Evolutionary conservation across 1,140 invertebrate species (phyloP).

Genomic region (Megalonaias nervosa): DNA sequence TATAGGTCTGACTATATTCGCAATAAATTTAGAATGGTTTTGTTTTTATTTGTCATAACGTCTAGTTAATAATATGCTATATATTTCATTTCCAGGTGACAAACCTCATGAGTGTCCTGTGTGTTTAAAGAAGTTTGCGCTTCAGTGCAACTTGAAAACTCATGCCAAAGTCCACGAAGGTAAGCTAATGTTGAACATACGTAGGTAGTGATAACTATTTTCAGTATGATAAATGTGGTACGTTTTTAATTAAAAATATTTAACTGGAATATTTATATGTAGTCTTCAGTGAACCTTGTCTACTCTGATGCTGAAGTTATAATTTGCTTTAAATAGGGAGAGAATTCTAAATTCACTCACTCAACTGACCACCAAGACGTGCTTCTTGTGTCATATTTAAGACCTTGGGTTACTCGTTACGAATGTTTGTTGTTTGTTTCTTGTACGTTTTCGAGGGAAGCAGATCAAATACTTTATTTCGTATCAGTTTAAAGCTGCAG

Average conservation of each 20-base stretch:
- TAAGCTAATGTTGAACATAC: slow-evolving; percentile 36
- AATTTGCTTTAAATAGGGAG: not conserved
- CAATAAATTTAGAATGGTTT: not conserved
- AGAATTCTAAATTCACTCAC: not conserved
- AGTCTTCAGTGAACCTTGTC: not conserved
- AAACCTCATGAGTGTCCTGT: slow-evolving; percentile 82
- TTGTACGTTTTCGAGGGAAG: too few species aligned
- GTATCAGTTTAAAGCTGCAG: too few species aligned
- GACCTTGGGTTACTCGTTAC: too few species aligned
- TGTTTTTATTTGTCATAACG: not conserved
- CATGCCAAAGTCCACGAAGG: slow-evolving; percentile 83
- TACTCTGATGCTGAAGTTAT: not conserved
- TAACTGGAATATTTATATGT: too few species aligned
- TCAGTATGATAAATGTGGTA: not conserved
- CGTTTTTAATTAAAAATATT: not conserved
- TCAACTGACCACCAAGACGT: too few species aligned
- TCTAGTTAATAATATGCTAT: slow-evolving; percentile 4
- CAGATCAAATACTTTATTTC: too few species aligned
- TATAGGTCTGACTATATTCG: too few species aligned
- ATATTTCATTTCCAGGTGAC: slow-evolving; percentile 76
- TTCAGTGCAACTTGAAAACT: slow-evolving; percentile 82
- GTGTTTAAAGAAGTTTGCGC: slow-evolving; percentile 83
- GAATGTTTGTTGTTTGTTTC: too few species aligned
- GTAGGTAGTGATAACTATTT: not conserved
- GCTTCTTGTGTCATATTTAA: too few species aligned